Base-by-base conservation (phyloP, 2,888 invertebrate genomes). In the Amorpha juglandis region DNA sequence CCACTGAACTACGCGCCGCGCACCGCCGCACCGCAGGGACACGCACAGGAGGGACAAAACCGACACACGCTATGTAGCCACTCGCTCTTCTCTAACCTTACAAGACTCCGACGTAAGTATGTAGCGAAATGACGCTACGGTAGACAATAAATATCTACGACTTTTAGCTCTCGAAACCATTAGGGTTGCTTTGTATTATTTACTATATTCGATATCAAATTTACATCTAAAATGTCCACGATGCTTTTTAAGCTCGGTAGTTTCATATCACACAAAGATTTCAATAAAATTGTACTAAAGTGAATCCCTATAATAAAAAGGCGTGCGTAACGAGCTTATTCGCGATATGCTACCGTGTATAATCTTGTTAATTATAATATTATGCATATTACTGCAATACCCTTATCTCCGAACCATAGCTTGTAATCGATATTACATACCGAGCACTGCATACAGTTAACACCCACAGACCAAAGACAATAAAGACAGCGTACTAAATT, bases 61-160 rank as follows among this genome's bases (percentile, higher is more conserved):
- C 88, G 89, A 90, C 90, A 83, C 82, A 83, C 80, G 80, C 87
- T 78, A 89, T 91, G 92, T 91, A 92, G 90, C 90, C 89, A 90
- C 92, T 87, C 90, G 81, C 75, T 77, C 65, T 74, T 70, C 27
- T 27, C 21, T 45, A 52, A 14, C 58, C 53, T 55, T 53, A 47
- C 11, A 16, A 3, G 27, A 27, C 1, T 50, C 6, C n/a, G 35
- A 35, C 7, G 7, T 35, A 35, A n/a, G n/a, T n/a, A 3, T 7
- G 8, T 9, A 55, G 35, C 53, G 19, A 38, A 16, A 38, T 8
- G 55, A 16, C 16, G 16, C 16, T 19, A 19, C 19, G 16, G 16
- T 14, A 38, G 55, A 58, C 9, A 58, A 58, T 19, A 58, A 7
- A 19, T 58, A 38, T 19, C 19, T 58, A 12, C 6, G 8, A 16